Base-by-base conservation (phyloP, 2,888 invertebrate genomes). In the Conus canariensis region DNA sequence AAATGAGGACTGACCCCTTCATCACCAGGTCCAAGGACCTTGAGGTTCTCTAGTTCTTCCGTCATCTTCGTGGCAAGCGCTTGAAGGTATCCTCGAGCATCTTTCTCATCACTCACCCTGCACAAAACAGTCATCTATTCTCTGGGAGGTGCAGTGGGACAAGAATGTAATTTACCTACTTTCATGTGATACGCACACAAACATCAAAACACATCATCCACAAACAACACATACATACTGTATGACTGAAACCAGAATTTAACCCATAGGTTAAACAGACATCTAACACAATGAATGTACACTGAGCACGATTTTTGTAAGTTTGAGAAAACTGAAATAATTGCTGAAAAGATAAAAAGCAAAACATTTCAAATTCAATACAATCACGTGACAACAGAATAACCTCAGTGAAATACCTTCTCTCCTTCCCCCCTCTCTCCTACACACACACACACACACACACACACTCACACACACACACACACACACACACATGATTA, bases 11-110 rank as follows among this genome's bases (percentile, higher is more conserved):
- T 83, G 86, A 91, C 91, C 56, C 80, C 70, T 25, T 91, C 91
- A 60, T 90, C 88, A 85, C 89, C 90, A 77, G 90, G 30, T 30
- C 90, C 90, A 85, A 91, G 94, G 19, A 95, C 98, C 97, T 99
- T 99, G 64, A 99, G 97, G 96, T 98, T 98, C 95, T 99, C 99
- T 92, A 99, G 96, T 96, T 99, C 99, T 96, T 99, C 99, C 0
- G 99, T 99, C 98, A 99, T 99, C 97, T 99, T 99, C 22, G 98
- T 98, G 56, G 99, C 99, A 91, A 99, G 97, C 4, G 99, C 99
- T 96, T 99, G 99, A 30, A 99, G 97, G 96, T 99, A 99, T 22
- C 99, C 98, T 22, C 99, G 97, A 0, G 99, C 99, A 96, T 99
- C 99, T 96, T 99, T 99, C 96, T 99, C 99, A 95, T 99, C 99